Percentiles rank a stretch among this genome's conserved stretches.
Conservation (phyloP, 2,797 vertebrate genomes). For the Phoxinus dragarum region DNA sequence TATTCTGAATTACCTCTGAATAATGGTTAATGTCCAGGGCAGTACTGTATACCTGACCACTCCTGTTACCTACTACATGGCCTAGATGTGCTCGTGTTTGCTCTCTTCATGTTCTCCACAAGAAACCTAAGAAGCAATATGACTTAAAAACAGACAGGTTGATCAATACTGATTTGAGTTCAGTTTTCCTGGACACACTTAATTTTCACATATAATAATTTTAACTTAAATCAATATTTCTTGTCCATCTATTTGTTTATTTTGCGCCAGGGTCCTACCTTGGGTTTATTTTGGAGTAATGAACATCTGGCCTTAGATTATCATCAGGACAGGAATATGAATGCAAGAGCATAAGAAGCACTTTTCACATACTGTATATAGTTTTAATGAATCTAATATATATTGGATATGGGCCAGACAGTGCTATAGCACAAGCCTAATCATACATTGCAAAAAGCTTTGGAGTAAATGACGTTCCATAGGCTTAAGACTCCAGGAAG, state of each 20-base stretch:
- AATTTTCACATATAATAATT: background rate
- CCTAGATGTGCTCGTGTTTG: background rate
- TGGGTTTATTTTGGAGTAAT: background rate
- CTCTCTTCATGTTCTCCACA: background rate
- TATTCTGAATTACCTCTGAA: background rate
- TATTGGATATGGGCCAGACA: background rate
- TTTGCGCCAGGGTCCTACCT: background rate
- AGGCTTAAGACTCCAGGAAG: constrained; percentile 13
- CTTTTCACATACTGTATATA: background rate
- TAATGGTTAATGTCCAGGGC: too few species aligned
- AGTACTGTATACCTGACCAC: background rate
- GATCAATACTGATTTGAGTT: background rate
- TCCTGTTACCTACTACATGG: background rate
- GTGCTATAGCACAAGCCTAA: background rate
- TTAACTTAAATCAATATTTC: background rate
- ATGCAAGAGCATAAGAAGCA: constrained; percentile 2
- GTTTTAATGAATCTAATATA: background rate
- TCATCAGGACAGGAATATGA: background rate
- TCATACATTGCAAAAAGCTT: background rate
- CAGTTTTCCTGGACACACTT: constrained; percentile 1
- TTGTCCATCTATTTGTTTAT: background rate
- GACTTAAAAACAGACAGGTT: background rate
- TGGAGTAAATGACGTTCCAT: background rate
- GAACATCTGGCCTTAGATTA: background rate
- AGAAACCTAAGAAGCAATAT: background rate